Conservation (phyloP, 1,140 invertebrate genomes). For the Araneus ventricosus region DNA sequence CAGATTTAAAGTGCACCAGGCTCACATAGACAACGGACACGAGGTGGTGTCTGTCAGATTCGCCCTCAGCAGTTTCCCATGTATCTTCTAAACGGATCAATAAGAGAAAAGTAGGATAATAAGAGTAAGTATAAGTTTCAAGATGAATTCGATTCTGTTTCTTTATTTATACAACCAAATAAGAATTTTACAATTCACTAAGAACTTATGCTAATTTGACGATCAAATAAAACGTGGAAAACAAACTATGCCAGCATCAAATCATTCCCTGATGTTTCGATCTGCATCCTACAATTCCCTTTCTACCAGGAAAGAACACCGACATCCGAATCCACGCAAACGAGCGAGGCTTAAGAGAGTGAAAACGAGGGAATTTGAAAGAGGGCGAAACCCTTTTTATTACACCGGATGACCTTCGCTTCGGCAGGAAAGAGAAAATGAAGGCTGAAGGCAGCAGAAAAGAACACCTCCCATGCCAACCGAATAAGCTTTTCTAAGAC, state of each 20-base stretch:
- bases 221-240: not conserved
- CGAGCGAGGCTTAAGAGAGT: conserved; percentile 12
- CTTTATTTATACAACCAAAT: no score
- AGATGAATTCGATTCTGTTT: no score
- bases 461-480: not conserved
- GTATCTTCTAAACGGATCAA: no score
- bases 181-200: no score
- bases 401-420: conserved; percentile 41
- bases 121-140: no score
- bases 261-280: not conserved
- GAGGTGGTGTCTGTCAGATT: no score
- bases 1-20: no score
- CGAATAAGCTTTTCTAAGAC: conserved; percentile 53
- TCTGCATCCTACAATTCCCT: not conserved
- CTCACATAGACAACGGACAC: no score
- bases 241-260: not conserved
- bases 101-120: no score
- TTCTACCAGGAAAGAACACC: not conserved
- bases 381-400: conserved; percentile 47
- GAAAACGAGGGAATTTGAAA: conserved; percentile 54
- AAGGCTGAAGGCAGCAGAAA: not conserved
- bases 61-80: no score
- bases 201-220: no score
- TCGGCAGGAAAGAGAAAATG: not conserved
- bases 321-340: not conserved